Evolutionary conservation across 2,888 invertebrate species (phyloP), one percentile per base, ranked within the genome.

Genomic region (Glyphotaelius pellucidus): DNA sequence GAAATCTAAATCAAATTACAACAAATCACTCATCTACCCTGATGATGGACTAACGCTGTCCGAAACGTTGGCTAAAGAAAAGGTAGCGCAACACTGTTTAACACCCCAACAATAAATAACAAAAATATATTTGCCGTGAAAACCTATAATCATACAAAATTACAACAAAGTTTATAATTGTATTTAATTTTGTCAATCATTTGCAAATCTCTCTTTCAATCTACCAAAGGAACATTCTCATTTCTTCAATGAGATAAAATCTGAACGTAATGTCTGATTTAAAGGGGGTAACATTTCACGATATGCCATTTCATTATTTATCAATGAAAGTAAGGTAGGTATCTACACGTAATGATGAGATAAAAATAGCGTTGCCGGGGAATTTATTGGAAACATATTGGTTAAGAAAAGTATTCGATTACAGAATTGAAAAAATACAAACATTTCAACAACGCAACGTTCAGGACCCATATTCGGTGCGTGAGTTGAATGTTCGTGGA

Each of bases 331-430:
- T n/a, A n/a, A 25, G 52, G 19, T 25, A 25, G 52, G 19, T 25
- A 67, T 67, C 3, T 47, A 42, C 15, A 67, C 25, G 67, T 67
- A 25, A 67, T n/a, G 67, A n/a, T 9, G 67, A 25, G 67, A 67
- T 67, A 9, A 67, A 67, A 67, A 67, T 67, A 67, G 67, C 67
- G 25, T 25, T 67, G 25, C n/a, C 7, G 35, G 3, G 14, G 83
- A 35, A 83, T 83, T 83, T 83, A 83, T 83, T 83, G 67, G n/a
- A 67, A 67, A 35, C 35, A 15, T 25, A 83, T 83, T 38, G 83
- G 35, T 19, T 25, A 38, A 83, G 83, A 83, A 83, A 83, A 83
- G 38, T 35, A 38, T 83, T 83, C 38, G 83, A 67, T 83, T 32
- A 25, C 83, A 25, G 38, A 25, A 25, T 35, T 83, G 35, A 83